Base-by-base conservation (phyloP, 2,797 vertebrate genomes). In the Tenualosa thibaudeaui region DNA sequence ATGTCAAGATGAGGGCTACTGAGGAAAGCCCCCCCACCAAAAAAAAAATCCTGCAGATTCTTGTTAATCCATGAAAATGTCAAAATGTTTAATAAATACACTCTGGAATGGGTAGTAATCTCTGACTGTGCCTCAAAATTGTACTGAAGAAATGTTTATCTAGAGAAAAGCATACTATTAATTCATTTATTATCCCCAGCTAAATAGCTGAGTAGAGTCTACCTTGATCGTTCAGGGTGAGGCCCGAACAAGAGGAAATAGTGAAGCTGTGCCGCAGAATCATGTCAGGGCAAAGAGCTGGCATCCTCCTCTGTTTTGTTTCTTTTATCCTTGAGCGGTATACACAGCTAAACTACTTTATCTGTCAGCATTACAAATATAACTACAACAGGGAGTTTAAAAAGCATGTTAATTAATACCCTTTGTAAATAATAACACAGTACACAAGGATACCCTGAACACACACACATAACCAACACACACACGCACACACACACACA, bases 281-380 rank as follows among this genome's bases (percentile, higher is more conserved):
- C 37, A 4, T 43, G 53, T 51, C 62, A 43, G 60, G 49, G 56
- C 62, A 54, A 83, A 85, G 83, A 85, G 83, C 56, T 82, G 82
- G 60, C 81, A 88, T 60, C 82, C 84, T 85, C 82, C 86, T 82
- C 88, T 84, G 46, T 87, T 88, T 88, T 89, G 78, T 85, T 89
- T 87, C 87, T 86, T 84, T 89, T 84, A 78, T 90, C 86, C 87
- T 46, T 84, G 86, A 87, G 88, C 87, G 71, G 86, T 88, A 87
- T 86, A 84, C 87, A 86, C 78, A 88, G 86, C 75, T 86, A 85
- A 89, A 87, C 88, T 88, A 84, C 81, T 87, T 90, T 88, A 90
- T 88, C 85, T 89, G 90, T 89, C 90, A 90, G 89, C 83, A 88
- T 85, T 88, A 85, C 88, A 90, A 90, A 86, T 88, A 87, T 83